Conservation (phyloP, 92 coral and sea anemone genomes). For the Pocillopora meandrina region DNA sequence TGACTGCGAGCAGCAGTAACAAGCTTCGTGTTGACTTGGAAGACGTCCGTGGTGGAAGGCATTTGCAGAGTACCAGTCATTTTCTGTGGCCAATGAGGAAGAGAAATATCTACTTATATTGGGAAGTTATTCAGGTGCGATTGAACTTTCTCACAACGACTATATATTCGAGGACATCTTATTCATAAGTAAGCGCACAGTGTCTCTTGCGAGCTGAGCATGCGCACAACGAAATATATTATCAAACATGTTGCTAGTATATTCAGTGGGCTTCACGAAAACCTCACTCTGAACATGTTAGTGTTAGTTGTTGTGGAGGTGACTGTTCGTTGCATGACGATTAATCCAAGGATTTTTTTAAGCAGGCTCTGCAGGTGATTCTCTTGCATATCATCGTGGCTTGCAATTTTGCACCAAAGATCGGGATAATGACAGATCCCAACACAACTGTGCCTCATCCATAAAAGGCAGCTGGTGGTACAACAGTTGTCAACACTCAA, state of each 20-base stretch:
- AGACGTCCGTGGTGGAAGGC: conserved; percentile 5
- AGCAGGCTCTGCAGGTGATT: neutral
- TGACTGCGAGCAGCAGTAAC: conserved; percentile 35
- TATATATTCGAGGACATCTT: too few relatives aligned
- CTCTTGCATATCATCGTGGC: neutral
- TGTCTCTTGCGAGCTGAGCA: too few relatives aligned
- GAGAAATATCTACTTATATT: neutral
- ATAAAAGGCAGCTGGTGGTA: neutral
- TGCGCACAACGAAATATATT: too few relatives aligned
- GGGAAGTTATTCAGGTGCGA: conserved; percentile 22
- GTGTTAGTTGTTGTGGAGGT: too few relatives aligned
- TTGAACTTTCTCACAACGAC: too few relatives aligned
- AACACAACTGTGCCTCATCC: too few relatives aligned
- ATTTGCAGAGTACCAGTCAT: conserved; percentile 43
- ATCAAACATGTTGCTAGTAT: too few relatives aligned
- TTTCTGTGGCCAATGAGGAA: conserved; percentile 34
- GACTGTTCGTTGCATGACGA: too few relatives aligned
- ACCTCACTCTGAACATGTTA: too few relatives aligned
- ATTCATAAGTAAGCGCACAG: too few relatives aligned
- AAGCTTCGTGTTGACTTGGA: conserved; percentile 48
- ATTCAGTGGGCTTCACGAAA: too few relatives aligned
- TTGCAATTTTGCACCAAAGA: neutral
- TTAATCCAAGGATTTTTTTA: neutral
- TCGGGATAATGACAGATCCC: neutral
- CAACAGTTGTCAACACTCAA: neutral